Base-by-base conservation (phyloP, 2,113 vertebrate genomes). In the Varanus komodoensis region DNA sequence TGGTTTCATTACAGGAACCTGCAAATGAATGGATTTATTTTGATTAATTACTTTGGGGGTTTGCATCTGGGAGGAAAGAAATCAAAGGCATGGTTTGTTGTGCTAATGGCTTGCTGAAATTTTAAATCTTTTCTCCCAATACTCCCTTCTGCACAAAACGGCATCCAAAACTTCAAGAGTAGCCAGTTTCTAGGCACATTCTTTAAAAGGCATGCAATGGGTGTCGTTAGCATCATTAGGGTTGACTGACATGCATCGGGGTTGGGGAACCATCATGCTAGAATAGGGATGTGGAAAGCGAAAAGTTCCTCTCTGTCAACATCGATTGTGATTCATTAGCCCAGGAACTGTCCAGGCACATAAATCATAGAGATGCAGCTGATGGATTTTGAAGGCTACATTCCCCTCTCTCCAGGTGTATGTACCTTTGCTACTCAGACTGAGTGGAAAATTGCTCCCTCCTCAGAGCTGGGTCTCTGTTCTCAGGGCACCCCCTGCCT, bases 1-100 rank as follows among this genome's bases (percentile, higher is more conserved):
- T 87, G 88, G 93, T 87, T 94, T 94, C 93, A 91, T 94, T 95
- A 95, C 89, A 90, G 69, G 82, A 89, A 89, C 23, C n/a, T 29
- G 29, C 34, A 77, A 89, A 52, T 69, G 74, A 7, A 32, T 64
- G 11, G 92, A 61, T 90, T 91, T 91, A 92, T 78, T 93, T 88
- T 84, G 81, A 94, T 95, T 90, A 82, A 92, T 89, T 91, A 81
- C 74, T 90, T 90, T 86, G 89, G 8, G 48, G 91, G 82, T 34
- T 57, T 44, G 12, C 3, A 91, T 82, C 88, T 57, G 67, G 61
- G 69, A 68, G 0, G 81, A 54, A 89, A 84, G 87, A 2, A 86
- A 57, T 69, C 82, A 82, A 84, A 67, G 57, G 64, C 7, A 71
- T 8, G 38, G 0, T 17, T 38, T 29, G 19, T 23, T 57, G 71